Base-by-base conservation (phyloP, 92 coral and sea anemone species). In the Ricordea florida region DNA sequence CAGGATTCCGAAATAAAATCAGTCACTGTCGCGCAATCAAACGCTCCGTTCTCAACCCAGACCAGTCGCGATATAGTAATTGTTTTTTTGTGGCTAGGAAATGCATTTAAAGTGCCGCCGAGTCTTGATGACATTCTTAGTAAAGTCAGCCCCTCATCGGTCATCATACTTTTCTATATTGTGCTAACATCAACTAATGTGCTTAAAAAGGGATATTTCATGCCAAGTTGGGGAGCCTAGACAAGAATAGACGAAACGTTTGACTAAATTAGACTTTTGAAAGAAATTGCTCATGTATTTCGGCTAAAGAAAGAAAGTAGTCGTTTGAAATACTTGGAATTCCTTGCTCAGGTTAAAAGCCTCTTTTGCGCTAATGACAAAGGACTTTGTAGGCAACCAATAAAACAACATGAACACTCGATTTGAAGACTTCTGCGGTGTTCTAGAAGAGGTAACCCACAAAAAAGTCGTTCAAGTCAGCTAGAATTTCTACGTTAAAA, bases 271-370 rank as follows among this genome's bases (percentile, higher is more conserved):
- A 34, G 32, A 35, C 8, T 69, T 23, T 4, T 6, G 26, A 53
- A 37, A 18, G 17, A 22, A 13, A 5, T 37, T 69, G 2, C 10
- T 15, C 11, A 33, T 11, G 3, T 0, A 27, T 28, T 68, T 36
- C 47, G 62, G 21, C 15, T 13, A 18, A 51, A 65, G 64, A 70
- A 76, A 68, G 46, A 52, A 42, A 71, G 57, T 52, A 26, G 86
- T 87, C 89, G 92, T 80, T 90, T 90, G 85, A 87, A 82, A 90
- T 90, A 69, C 86, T 79, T 78, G 30, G 57, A 84, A 90, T 90
- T 76, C 92, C 73, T 86, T 69, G 35, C 68, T 22, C 45, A 68
- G 62, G 63, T 58, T 87, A 51, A 36, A 51, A 45, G 30, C 57
- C 71, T 63, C 60, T 68, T 89, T 81, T 86, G 92, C 87, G 92